Percentiles rank a stretch among this genome's conserved stretches.
Conservation (phyloP, 2,888 invertebrate species). For the Microctonus aethiopoides region DNA sequence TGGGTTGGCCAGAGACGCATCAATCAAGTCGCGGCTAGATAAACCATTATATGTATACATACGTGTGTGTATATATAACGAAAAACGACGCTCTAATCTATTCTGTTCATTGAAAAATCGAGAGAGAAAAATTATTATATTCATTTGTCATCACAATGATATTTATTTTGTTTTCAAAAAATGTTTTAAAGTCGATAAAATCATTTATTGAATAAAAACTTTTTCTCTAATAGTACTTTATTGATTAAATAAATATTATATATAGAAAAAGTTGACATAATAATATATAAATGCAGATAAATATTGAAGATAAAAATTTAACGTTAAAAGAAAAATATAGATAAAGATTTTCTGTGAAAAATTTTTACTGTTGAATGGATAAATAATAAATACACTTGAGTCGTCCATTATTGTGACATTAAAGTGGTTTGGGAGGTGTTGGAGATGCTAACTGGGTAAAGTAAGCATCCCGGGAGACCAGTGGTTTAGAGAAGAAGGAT, state of each 20-base stretch:
- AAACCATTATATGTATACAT: neutral
- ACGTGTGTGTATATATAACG: neutral
- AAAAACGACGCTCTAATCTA: constrained; percentile 11
- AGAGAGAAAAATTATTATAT: neutral
- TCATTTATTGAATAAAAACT: no score
- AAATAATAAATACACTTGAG: neutral
- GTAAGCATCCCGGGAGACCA: constrained; percentile 51
- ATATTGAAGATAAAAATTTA: no score
- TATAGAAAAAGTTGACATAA: no score
- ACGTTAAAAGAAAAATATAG: neutral
- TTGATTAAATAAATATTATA: no score
- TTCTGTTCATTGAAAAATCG: neutral
- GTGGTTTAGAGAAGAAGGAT: constrained; percentile 41
- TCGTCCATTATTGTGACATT: constrained; percentile 9
- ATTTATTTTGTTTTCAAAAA: neutral
- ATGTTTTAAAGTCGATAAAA: no score
- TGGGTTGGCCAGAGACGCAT: constrained; percentile 53
- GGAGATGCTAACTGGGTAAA: constrained; percentile 51
- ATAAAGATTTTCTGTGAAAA: no score
- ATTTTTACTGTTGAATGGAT: neutral
- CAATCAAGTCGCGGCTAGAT: constrained; percentile 49
- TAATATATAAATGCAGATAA: no score
- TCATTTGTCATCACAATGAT: neutral
- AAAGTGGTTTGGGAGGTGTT: neutral
- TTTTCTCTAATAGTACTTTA: no score